Conservation (phyloP, 1,140 invertebrate genomes). For the Drosophila sturtevanti region DNA sequence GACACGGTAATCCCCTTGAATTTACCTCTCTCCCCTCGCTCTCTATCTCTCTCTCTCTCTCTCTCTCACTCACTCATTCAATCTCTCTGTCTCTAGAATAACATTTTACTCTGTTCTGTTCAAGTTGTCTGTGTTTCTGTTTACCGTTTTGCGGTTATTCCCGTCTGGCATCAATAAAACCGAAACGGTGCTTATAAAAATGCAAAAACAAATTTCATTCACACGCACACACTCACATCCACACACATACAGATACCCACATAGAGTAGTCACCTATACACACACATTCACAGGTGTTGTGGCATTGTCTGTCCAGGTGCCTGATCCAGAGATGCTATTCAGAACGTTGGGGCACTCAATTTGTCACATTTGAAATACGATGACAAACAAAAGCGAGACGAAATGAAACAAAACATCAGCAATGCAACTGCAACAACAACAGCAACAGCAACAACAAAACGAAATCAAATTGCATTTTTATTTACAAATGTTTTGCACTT, state of each 20-base stretch:
- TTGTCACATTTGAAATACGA: slow-evolving; percentile 80
- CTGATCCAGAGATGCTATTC: slow-evolving; percentile 20
- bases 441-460: slow-evolving; percentile 35
- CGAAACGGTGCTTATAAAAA: slow-evolving; percentile 69
- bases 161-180: slow-evolving; percentile 53
- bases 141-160: slow-evolving; percentile 64
- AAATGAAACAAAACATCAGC: slow-evolving; percentile 52
- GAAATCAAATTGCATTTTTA: slow-evolving; percentile 81
- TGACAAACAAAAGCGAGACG: slow-evolving; percentile 54
- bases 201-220: slow-evolving; percentile 71
- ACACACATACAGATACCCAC: background rate
- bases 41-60: too few species aligned
- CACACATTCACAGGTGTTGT: background rate
- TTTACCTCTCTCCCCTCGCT: too few species aligned
- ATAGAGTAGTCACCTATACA: background rate
- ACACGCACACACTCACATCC: slow-evolving; percentile 15
- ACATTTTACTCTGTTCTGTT: slow-evolving; percentile 10
- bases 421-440: slow-evolving; percentile 14
- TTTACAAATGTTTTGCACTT: slow-evolving; percentile 79
- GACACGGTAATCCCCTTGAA: background rate
- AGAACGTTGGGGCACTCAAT: slow-evolving; percentile 64
- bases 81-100: slow-evolving; percentile 4
- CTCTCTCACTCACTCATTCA: too few species aligned
- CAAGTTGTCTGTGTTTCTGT: slow-evolving; percentile 34
- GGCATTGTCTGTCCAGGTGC: slow-evolving; percentile 43